Evolutionary conservation across 2,797 vertebrate genomes (phyloP).

Genomic region (Parambassis ranga): DNA sequence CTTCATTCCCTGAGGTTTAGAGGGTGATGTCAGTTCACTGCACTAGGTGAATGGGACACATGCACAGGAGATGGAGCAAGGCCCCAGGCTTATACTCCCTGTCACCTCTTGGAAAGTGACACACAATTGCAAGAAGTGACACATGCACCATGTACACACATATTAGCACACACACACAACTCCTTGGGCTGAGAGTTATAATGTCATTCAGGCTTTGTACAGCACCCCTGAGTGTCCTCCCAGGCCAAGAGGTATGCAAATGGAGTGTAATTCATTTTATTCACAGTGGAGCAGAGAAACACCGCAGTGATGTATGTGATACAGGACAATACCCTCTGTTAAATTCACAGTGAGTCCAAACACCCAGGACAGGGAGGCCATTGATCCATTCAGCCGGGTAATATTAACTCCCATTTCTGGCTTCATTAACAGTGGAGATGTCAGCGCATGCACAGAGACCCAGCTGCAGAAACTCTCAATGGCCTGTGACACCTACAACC

Average conservation of each 20-base stretch:
- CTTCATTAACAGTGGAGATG: conserved; percentile 29
- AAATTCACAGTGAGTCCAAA: conserved; percentile 34
- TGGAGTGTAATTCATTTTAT: conserved; percentile 41
- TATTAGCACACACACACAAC: background rate
- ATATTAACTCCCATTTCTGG: conserved; percentile 28
- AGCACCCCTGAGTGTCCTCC: conserved; percentile 34
- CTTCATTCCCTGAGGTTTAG: background rate
- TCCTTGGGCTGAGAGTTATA: conserved; percentile 21
- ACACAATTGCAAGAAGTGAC: conserved; percentile 1
- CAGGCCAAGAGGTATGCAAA: conserved; percentile 47
- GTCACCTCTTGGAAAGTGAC: conserved; percentile 8
- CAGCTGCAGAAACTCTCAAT: conserved; percentile 3
- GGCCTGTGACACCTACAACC: background rate
- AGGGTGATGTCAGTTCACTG: conserved; percentile 4
- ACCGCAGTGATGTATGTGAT: conserved; percentile 1
- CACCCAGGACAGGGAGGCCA: conserved; percentile 12
- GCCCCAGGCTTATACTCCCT: conserved; percentile 3
- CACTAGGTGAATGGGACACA: conserved; percentile 8
- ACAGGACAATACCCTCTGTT: conserved; percentile 18
- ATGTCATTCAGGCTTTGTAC: conserved; percentile 37
- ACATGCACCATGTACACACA: background rate
- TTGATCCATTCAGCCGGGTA: conserved; percentile 33
- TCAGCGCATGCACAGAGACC: background rate
- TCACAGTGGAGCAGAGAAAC: conserved; percentile 11
- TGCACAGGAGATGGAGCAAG: background rate